Evolutionary conservation across 2,797 vertebrate species (phyloP).

Genomic region (Crenuchus spilurus): DNA sequence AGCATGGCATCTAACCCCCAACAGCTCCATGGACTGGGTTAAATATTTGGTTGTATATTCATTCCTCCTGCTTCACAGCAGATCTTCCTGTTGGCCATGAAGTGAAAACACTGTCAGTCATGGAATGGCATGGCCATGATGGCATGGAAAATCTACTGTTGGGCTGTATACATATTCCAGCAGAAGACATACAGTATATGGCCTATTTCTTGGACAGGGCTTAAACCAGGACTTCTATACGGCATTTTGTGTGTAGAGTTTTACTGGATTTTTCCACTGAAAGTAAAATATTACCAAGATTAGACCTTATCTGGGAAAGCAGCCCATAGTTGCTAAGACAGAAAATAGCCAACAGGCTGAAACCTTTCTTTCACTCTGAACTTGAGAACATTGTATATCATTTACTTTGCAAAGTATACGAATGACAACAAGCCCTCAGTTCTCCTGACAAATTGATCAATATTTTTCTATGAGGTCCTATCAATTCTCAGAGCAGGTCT

Average conservation of each 20-base stretch:
- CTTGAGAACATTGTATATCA: conserved; percentile 4
- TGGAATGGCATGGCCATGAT: too few species aligned
- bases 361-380: background rate
- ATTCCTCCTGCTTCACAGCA: too few species aligned
- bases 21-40: too few species aligned
- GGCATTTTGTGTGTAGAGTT: too few species aligned
- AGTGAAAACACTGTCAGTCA: background rate
- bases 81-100: background rate
- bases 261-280: too few species aligned
- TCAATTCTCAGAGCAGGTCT: conserved; percentile 8
- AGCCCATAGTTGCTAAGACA: background rate
- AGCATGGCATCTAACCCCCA: too few species aligned
- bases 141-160: background rate
- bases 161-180: background rate
- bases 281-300: too few species aligned
- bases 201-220: too few species aligned
- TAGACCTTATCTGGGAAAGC: too few species aligned
- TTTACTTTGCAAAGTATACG: background rate
- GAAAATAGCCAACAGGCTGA: background rate
- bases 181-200: too few species aligned
- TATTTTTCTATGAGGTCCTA: conserved; percentile 1
- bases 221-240: too few species aligned
- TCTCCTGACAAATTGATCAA: conserved; percentile 7
- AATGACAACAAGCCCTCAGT: background rate
- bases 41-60: too few species aligned